Conservation (phyloP, 1,140 invertebrate genomes). For the Planococcus citri region DNA sequence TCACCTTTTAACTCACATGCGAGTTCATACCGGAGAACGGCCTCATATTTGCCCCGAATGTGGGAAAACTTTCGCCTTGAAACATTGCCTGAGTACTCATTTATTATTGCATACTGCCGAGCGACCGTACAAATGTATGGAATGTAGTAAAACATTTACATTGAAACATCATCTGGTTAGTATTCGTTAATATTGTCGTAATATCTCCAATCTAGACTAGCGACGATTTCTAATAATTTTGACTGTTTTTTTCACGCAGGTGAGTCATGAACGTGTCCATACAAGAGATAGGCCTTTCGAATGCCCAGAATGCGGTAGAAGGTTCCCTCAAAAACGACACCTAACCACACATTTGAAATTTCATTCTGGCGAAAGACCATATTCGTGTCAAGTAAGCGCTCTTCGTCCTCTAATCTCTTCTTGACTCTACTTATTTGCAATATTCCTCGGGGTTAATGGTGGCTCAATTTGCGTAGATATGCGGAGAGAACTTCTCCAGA, state of each 20-base stretch:
- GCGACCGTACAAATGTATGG: constrained; percentile 63
- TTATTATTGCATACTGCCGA: constrained; percentile 64
- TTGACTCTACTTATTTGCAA: too few relatives aligned
- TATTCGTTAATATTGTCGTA: constrained; percentile 16
- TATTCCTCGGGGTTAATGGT: too few relatives aligned
- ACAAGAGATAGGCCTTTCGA: constrained; percentile 65
- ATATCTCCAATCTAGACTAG: too few relatives aligned
- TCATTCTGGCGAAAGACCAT: constrained; percentile 75
- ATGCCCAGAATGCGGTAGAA: constrained; percentile 63
- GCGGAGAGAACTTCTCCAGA: constrained; percentile 75
- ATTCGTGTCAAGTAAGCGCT: constrained; percentile 49
- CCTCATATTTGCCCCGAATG: constrained; percentile 72
- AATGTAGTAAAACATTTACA: constrained; percentile 77
- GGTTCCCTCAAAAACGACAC: constrained; percentile 66
- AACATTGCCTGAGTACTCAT: constrained; percentile 67
- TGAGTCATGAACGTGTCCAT: constrained; percentile 40
- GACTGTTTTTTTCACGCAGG: constrained; percentile 25
- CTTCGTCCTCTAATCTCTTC: not conserved
- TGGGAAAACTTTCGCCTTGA: constrained; percentile 72
- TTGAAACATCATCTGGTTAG: constrained; percentile 42
- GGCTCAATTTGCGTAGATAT: constrained; percentile 42
- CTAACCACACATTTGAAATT: constrained; percentile 74
- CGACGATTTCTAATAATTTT: not conserved
- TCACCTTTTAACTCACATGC: constrained; percentile 63
- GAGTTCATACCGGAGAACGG: constrained; percentile 51